A percentile compares a stretch with the other conserved stretches of the same genome.
phyloP scores from a whole-genome alignment of 1,140 invertebrate genomes.

The Heliconius hermathena region DNA sequence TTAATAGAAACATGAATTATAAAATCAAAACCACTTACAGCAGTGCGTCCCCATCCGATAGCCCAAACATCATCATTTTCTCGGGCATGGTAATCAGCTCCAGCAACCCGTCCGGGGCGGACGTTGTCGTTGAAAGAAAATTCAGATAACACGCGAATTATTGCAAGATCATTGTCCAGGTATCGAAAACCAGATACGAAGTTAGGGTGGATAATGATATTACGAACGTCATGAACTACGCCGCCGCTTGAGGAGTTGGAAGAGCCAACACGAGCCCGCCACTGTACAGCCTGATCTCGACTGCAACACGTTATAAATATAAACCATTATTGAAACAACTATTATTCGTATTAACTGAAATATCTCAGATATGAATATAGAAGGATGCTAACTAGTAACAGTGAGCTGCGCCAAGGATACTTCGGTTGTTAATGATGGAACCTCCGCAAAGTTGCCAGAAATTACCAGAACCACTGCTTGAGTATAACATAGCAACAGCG shows the following conservation, averaged over 20 bases:
- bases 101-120: constrained; percentile 44
- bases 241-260: constrained; percentile 51
- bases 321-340: too few species aligned
- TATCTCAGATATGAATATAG: too few species aligned
- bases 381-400: background rate
- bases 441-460: too few species aligned
- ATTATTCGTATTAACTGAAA: too few species aligned
- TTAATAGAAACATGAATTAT: background rate
- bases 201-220: constrained; percentile 45
- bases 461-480: too few species aligned
- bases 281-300: constrained; percentile 14
- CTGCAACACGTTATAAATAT: background rate
- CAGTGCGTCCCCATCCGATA: constrained; percentile 82
- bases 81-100: constrained; percentile 44
- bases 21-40: constrained; percentile 54
- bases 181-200: constrained; percentile 33
- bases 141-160: constrained; percentile 61
- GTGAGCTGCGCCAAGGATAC: too few species aligned
- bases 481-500: constrained; percentile 20
- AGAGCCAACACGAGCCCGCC: constrained; percentile 52
- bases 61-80: constrained; percentile 72
- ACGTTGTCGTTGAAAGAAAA: constrained; percentile 49
- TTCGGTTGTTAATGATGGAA: too few species aligned
- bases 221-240: constrained; percentile 31
- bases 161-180: constrained; percentile 83